Evolutionary conservation across 2,888 invertebrate genomes (phyloP), one percentile per base, ranked within the genome.

Genomic region (Meteorus colon): DNA sequence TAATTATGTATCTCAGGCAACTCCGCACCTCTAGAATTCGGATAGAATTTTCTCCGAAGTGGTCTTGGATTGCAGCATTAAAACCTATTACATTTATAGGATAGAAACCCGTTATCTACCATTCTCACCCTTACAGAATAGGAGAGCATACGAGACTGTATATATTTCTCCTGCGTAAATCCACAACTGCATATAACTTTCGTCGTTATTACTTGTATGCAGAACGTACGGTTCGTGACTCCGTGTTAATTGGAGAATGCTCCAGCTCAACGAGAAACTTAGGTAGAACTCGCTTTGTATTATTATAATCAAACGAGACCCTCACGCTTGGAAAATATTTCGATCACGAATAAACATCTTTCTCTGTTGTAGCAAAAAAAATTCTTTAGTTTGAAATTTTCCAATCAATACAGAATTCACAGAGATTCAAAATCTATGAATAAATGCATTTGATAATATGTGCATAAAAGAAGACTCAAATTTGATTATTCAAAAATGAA

Each of bases 221-320:
- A 45, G 29, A 71, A 62, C 41, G 45, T 72, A 76, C 77, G 65
- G 69, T 79, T 77, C 78, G 76, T 78, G 79, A 78, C 77, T 81
- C 73, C 59, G 75, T 78, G 79, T 79, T 81, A 81, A 81, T 81
- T 81, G 80, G 74, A 73, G 76, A 79, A 75, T 74, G 74, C 73
- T 77, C 73, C 60, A 76, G 59, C 66, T 71, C 55, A 55, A 59
- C 55, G 66, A 55, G 67, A 29, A 75, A 69, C 77, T 66, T 68
- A 69, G 75, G 65, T 79, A 70, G 68, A 48, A 59, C 59, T 63
- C 16, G 31, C 45, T 37, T 19, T 68, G 55, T 34, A 45, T 65
- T 70, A 51, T n/a, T 67, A 51, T 66, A 77, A 78, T 78, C 79
- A 71, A 68, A 77, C 59, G 74, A 77, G 74, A 79, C 79, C 45